These are phyloP conservation scores for Strix aluco DNA, from an alignment of 2,113 vertebrate genomes.

Conservation along the genomic window DNA sequence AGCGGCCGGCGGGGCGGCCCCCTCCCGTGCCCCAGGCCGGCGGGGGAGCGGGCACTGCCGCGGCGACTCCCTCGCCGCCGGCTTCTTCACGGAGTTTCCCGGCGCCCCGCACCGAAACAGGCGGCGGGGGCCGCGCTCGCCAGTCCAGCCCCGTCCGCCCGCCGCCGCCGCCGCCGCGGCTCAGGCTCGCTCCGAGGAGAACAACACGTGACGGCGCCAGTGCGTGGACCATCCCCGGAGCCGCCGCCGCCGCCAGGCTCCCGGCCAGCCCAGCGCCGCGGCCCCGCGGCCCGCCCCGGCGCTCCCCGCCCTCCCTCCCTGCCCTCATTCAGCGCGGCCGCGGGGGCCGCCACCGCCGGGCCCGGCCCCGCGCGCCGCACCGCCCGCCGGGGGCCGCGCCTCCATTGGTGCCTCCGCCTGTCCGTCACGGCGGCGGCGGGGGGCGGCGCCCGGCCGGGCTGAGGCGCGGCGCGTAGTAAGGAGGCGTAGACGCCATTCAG, in stretches of 20 bases:
- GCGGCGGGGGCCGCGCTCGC: constrained; percentile 63
- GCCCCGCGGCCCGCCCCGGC: constrained; percentile 14
- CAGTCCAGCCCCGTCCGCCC: constrained; percentile 50
- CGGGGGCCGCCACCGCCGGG: not conserved
- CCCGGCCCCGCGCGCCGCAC: not conserved
- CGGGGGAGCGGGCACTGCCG: not conserved
- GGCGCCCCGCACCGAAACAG: constrained; percentile 66
- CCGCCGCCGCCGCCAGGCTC: constrained; percentile 26
- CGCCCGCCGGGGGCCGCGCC: not conserved
- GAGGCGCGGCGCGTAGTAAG: constrained; percentile 47
- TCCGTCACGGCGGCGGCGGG: constrained; percentile 47
- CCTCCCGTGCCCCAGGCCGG: constrained; percentile 28
- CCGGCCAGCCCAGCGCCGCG: constrained; percentile 47
- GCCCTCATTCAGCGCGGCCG: constrained; percentile 36
- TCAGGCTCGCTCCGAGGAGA: constrained; percentile 63
- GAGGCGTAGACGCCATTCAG: constrained; percentile 66
- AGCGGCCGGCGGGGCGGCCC: not conserved
- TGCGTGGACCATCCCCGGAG: constrained; percentile 68
- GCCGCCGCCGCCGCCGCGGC: constrained; percentile 38
- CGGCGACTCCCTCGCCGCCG: not conserved
- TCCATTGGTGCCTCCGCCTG: constrained; percentile 34
- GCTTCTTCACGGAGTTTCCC: constrained; percentile 25
- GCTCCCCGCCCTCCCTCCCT: not conserved
- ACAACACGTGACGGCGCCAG: constrained; percentile 72
- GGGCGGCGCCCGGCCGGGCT: constrained; percentile 62